Evolutionary conservation across 2,113 vertebrate species (phyloP), one percentile per base, ranked within the genome.

Genomic region (Platycercus adscitus): DNA sequence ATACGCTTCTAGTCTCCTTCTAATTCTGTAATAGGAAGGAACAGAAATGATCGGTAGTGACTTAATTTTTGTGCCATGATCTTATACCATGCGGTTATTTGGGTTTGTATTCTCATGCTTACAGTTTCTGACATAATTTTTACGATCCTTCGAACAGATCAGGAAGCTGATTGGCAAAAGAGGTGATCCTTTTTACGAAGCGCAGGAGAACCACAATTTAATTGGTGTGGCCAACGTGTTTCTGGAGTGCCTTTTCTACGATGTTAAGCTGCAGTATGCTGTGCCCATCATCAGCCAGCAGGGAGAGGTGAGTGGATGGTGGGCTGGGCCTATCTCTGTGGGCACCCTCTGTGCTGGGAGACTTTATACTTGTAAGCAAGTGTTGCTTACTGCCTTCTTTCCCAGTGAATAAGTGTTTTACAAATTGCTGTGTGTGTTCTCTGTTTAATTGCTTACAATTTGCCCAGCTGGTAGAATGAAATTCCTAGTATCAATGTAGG

Each of bases 201-300:
- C 99, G 0, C 99, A 99, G 86, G 99, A 99, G 96, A 99, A 99
- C 94, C 99, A 99, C 97, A 99, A 99, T 97, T 96, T 99, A 29
- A 99, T 99, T 1, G 99, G 99, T 0, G 99, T 99, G 0, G 99
- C 99, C 46, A 99, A 99, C 7, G 99, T 99, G 65, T 99, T 99
- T 89, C 94, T 99, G 94, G 99, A 99, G 97, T 99, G 99, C 97
- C 99, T 99, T 66, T 99, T 99, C 97, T 98, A 98, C 5, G 99
- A 99, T 1, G 98, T 99, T 71, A 99, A 98, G 86, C 99, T 99
- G 92, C 99, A 99, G 91, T 99, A 99, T 10, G 99, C 99, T 15
- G 98, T 99, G 43, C 99, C 99, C 63, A 99, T 99, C 97, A 99
- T 99, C 98, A 99, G 99, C 98, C 99, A 99, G 94, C 99, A 99